Percentiles rank a stretch among this genome's conserved stretches.
These are phyloP conservation scores for Sibirionetta formosa DNA, from an alignment of 2,797 vertebrate species.

Conservation along the genomic window DNA sequence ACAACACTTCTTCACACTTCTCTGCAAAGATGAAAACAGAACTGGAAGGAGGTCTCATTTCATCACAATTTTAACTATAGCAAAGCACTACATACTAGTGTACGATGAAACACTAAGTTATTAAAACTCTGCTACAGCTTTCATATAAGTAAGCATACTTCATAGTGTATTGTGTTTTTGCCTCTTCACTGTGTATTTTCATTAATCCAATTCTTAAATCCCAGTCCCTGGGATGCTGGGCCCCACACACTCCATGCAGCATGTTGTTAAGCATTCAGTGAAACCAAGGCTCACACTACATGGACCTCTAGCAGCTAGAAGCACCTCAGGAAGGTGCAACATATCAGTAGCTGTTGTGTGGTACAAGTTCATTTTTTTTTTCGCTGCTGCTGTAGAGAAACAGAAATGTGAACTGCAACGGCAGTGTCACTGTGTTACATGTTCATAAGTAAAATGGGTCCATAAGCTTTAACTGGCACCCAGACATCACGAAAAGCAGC, in stretches of 20 bases:
- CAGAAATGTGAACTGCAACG: background rate
- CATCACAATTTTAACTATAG: conserved; percentile 40
- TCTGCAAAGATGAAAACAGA: conserved; percentile 62
- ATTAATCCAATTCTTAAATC: background rate
- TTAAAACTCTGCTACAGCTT: background rate
- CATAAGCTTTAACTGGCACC: background rate
- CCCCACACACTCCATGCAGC: fast-evolving
- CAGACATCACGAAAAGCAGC: background rate
- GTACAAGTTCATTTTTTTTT: background rate
- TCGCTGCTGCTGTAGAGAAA: background rate
- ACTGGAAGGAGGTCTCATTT: conserved; percentile 42
- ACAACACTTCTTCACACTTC: conserved; percentile 50
- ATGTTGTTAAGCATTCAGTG: background rate
- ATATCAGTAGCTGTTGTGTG: background rate
- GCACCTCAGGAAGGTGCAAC: background rate
- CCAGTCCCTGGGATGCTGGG: background rate
- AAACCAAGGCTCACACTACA: background rate
- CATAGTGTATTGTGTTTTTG: background rate
- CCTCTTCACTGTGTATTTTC: background rate
- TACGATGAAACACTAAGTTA: background rate
- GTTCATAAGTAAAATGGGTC: background rate
- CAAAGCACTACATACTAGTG: background rate
- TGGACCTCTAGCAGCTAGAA: background rate
- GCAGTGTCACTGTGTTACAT: background rate
- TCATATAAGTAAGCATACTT: background rate